phyloP scores from a whole-genome alignment of 2,113 vertebrate genomes.

The Pterocles orientalis region DNA sequence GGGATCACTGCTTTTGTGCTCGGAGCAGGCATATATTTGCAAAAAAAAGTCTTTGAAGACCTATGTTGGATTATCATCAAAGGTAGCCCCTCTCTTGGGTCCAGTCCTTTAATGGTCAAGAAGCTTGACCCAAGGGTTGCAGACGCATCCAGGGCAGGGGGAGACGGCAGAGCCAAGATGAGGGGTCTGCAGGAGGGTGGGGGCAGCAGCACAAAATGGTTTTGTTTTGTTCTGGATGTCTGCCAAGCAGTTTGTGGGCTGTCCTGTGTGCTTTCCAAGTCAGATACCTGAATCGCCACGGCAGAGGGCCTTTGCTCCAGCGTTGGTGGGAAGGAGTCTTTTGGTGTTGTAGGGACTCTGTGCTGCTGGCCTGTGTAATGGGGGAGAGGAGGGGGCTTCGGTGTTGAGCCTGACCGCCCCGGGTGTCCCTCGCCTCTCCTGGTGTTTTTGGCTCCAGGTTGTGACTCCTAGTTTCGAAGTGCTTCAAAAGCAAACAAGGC shows the following conservation, averaged over 20 bases:
- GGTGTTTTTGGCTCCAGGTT: not conserved
- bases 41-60: not conserved
- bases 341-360: fast-evolving
- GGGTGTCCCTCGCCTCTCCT: fast-evolving
- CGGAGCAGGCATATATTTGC: not conserved
- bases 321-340: not conserved
- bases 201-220: not conserved
- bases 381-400: not conserved
- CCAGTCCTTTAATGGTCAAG: not conserved
- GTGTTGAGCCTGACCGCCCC: not conserved
- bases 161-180: not conserved
- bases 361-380: not conserved
- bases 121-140: not conserved
- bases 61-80: not conserved
- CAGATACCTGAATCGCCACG: not conserved
- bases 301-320: fast-evolving
- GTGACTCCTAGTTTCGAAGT: not conserved
- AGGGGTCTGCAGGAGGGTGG: fast-evolving
- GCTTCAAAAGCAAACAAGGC: not conserved
- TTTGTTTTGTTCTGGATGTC: not conserved
- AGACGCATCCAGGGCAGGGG: not conserved
- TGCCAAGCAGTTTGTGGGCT: not conserved
- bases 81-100: not conserved
- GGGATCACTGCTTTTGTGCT: not conserved
- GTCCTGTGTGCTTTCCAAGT: not conserved